Base-by-base conservation (phyloP, 2,888 invertebrate genomes). In the Gastracanthus pulcherrimus region DNA sequence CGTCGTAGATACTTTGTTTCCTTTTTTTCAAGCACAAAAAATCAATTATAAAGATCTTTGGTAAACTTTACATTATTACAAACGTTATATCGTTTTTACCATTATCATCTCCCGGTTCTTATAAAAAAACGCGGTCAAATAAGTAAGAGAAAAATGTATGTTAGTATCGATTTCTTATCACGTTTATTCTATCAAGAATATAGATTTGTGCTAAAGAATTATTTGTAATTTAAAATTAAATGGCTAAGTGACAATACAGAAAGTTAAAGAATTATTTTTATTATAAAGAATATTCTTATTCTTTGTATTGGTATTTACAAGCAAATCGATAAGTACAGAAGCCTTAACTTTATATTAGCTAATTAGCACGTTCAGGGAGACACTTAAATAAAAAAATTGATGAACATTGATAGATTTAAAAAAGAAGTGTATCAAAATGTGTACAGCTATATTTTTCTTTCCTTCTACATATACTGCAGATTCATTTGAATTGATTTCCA, bases 251-350 rank as follows among this genome's bases (percentile, higher is more conserved):
- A 70, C 41, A 41, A 51, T 69, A 69, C n/a, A 55, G 23, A 72
- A 66, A 31, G 29, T 36, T 16, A 34, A 31, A 67, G 13, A 48
- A 36, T 55, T 45, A 45, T 31, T 67, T 70, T 72, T 58, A n/a
- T n/a, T n/a, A 51, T 19, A 41, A 66, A 66, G 41, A 72, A 72
- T 55, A 66, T 72, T 45, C 19, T 58, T 31, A 26, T 16, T n/a
- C 51, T 16, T 51, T 5, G n/a, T n/a, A 31, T 66, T 66, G 29
- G 41, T 80, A 80, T 80, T 70, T 81, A 81, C 80, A 81, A 75
- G 45, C 23, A 55, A 76, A 66, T 45, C 26, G 16, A 71, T 81
- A 81, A 81, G 80, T 81, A 81, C 80, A 58, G 16, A 71, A 71
- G 76, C 76, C 72, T 67, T 48, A 13, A 29, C n/a, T n/a, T 55